Conservation (phyloP, 2,113 vertebrate genomes). For the Actenoides lindsayi region DNA sequence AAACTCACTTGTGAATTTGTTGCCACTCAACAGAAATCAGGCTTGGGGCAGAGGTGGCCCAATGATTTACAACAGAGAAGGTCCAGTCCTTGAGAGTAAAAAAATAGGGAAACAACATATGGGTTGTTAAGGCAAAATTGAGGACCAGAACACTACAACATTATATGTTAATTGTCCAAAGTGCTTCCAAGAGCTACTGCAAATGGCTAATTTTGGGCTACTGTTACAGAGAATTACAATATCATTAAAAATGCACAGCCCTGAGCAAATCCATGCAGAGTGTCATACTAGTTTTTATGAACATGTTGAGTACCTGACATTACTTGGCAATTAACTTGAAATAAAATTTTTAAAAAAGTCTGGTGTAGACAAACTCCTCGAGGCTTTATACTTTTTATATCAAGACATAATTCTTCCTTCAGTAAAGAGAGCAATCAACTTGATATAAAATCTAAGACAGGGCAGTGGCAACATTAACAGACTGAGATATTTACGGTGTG, state of each 20-base stretch:
- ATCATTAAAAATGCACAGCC: neutral
- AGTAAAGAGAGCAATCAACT: neutral
- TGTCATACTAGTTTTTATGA: neutral
- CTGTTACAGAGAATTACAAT: neutral
- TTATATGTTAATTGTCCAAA: neutral
- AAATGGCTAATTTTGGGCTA: neutral
- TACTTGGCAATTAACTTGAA: neutral
- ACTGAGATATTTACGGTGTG: neutral
- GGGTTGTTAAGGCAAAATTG: neutral
- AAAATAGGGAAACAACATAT: neutral
- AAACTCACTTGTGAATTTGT: neutral
- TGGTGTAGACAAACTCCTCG: neutral
- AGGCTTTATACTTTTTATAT: neutral
- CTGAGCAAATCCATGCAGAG: neutral
- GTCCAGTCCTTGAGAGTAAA: neutral
- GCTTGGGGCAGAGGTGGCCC: neutral
- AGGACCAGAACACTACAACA: neutral
- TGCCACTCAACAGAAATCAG: neutral
- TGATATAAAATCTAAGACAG: neutral
- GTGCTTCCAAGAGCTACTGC: neutral
- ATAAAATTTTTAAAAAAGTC: neutral
- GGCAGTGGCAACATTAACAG: neutral
- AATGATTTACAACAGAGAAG: rapidly evolving
- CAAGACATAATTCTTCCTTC: neutral
- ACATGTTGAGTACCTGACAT: neutral